Percentiles rank a stretch among this genome's conserved stretches.
Evolutionary conservation across 2,888 invertebrate genomes (phyloP).

Genomic region (Ichneumoninae sp.): DNA sequence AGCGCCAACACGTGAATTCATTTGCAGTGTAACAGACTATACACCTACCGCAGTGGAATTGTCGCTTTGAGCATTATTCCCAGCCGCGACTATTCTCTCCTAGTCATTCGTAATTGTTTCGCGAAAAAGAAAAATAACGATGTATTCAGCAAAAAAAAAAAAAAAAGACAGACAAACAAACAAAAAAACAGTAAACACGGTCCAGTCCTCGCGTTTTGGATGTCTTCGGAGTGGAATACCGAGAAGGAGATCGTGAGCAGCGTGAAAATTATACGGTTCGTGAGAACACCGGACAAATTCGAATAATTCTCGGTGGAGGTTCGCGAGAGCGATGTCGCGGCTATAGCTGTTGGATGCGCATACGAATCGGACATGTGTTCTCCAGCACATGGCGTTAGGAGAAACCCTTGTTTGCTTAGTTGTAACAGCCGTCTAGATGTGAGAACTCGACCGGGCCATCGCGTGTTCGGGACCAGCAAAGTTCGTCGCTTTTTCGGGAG

Average conservation of each 20-base stretch:
- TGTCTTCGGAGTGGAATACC: conserved; percentile 55
- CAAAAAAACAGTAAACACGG: conserved; percentile 18
- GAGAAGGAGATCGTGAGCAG: conserved; percentile 59
- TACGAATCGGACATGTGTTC: conserved; percentile 28
- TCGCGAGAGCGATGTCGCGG: not conserved
- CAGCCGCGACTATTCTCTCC: conserved; percentile 15
- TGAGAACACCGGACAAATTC: conserved; percentile 49
- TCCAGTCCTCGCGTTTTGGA: conserved; percentile 45
- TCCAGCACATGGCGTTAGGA: conserved; percentile 38
- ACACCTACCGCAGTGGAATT: conserved; percentile 13
- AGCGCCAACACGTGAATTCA: conserved; percentile 58
- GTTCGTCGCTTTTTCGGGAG: conserved; percentile 24
- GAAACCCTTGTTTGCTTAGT: conserved; percentile 43
- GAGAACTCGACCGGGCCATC: conserved; percentile 32
- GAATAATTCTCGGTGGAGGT: conserved; percentile 31
- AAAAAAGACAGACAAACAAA: conserved; percentile 14
- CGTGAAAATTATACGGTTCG: conserved; percentile 53
- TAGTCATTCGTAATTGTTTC: conserved; percentile 39
- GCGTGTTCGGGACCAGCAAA: conserved; percentile 11
- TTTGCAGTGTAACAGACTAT: conserved; percentile 28
- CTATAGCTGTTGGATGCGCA: conserved; percentile 26
- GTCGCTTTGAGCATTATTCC: conserved; percentile 37
- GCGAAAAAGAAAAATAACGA: conserved; percentile 17
- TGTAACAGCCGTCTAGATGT: conserved; percentile 33
- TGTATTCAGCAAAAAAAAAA: conserved; percentile 7